These are phyloP conservation scores for Gymnarchus niloticus DNA, from an alignment of 2,113 vertebrate genomes.

Conservation along the genomic window DNA sequence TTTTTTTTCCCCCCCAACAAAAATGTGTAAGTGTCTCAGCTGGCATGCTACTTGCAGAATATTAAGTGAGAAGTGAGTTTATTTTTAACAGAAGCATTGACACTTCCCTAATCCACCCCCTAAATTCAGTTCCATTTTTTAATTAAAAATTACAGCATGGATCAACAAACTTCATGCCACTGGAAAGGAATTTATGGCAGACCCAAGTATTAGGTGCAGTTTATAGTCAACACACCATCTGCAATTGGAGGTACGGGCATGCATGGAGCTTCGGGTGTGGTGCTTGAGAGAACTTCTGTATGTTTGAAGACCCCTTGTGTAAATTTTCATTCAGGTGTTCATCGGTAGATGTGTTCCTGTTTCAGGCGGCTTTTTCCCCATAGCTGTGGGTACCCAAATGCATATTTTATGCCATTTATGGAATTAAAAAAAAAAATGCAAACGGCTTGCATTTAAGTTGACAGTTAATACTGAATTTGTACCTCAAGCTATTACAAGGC, in stretches of 20 bases:
- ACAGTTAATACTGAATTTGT: not conserved
- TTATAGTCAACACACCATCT: not conserved
- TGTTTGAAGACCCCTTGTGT: constrained; percentile 2
- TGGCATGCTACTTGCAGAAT: not conserved
- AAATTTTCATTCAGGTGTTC: constrained; percentile 5
- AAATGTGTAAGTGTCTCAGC: not conserved
- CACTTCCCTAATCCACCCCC: constrained; percentile 11
- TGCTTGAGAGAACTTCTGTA: not conserved
- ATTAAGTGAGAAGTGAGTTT: not conserved
- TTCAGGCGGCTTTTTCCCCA: not conserved
- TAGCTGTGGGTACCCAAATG: not conserved
- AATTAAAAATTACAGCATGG: constrained; percentile 56
- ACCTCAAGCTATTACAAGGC: not conserved
- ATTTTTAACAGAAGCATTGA: constrained; percentile 12
- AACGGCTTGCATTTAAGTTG: not conserved
- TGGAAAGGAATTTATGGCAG: constrained; percentile 36
- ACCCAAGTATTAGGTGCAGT: not conserved
- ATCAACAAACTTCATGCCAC: constrained; percentile 50
- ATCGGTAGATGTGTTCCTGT: not conserved
- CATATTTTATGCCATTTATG: not conserved
- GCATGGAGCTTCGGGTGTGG: no score
- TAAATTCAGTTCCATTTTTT: constrained; percentile 48
- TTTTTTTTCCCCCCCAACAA: not conserved
- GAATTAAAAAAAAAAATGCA: not conserved
- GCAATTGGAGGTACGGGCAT: not conserved